Base-by-base conservation (phyloP, 2,888 invertebrate genomes). In the Nipponacmea schrenckii region DNA sequence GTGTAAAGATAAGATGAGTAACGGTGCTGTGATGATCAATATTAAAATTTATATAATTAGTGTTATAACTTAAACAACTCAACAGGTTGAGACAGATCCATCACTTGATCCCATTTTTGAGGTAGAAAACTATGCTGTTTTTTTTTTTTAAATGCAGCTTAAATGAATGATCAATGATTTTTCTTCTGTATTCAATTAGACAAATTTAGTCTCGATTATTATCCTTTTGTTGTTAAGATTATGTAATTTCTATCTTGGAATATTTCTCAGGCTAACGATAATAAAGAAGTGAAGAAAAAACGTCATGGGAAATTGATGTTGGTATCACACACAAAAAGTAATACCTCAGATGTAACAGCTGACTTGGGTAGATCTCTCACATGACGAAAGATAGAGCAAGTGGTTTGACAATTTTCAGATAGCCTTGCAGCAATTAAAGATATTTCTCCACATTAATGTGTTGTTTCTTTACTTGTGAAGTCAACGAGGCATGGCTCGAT, bases 381-480 rank as follows among this genome's bases (percentile, higher is more conserved):
- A 24, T 56, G 56, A 56, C 56, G 56, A 56, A 20, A 12, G 56
- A 56, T 56, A 56, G 14, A 24, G 20, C 56, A 24, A 14, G 56
- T 56, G 24, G 20, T 56, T 24, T 20, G 56, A 56, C 56, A 24
- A 24, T 20, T 56, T 56, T 24, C 56, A 24, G 24, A 24, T 56
- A 56, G 56, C 56, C 56, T 20, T 10, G 56, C 56, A 63, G 68
- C 71, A 74, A 73, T 74, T 68, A 74, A 39, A 56, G 68, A 70
- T 62, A 71, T 68, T 70, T 74, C 39, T 62, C 56, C 68, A 68
- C 65, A 70, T 66, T 74, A 68, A 62, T 48, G 62, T 70, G 74
- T 74, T 74, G 74, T 74, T 74, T 68, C 68, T 62, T 68, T 68
- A 70, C 74, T 74, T 74, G 74, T 74, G 70, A 74, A 48, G 50